phyloP scores from a whole-genome alignment of 2,797 vertebrate genomes.

The Spondyliosoma cantharus region DNA sequence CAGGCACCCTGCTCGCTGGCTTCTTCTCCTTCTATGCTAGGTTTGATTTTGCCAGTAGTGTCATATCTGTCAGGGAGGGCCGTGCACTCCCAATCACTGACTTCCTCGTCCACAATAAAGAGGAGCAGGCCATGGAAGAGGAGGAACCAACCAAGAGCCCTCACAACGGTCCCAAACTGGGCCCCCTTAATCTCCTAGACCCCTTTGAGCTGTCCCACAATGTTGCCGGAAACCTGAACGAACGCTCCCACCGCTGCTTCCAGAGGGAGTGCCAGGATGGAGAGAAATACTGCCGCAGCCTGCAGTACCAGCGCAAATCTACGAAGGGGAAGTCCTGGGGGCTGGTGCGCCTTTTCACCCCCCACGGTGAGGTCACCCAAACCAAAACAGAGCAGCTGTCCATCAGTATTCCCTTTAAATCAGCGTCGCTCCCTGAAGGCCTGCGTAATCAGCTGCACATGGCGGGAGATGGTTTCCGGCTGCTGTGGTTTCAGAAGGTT shows the following conservation, averaged over 20 bases:
- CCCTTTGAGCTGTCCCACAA: conserved; percentile 95
- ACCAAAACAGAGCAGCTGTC: conserved; percentile 50
- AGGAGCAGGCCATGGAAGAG: conserved; percentile 40
- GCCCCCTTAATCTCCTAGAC: conserved; percentile 90
- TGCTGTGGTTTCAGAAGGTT: conserved; percentile 81
- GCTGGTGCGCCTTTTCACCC: conserved; percentile 88
- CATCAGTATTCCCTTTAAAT: conserved; percentile 82
- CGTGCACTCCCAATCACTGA: conserved; percentile 77
- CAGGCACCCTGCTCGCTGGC: conserved; percentile 87
- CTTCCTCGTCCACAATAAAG: conserved; percentile 68
- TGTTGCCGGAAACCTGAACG: conserved; percentile 89
- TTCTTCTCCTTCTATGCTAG: conserved; percentile 89
- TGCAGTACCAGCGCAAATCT: conserved; percentile 89
- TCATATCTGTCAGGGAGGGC: conserved; percentile 87
- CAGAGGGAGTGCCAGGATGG: conserved; percentile 85
- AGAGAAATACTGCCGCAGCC: conserved; percentile 90
- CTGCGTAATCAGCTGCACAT: conserved; percentile 70
- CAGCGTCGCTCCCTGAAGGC: conserved; percentile 66
- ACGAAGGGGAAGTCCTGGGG: conserved; percentile 90
- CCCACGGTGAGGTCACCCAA: conserved; percentile 51
- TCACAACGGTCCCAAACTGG: conserved; percentile 72
- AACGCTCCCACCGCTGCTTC: conserved; percentile 84
- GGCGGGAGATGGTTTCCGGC: conserved; percentile 72
- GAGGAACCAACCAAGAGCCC: conserved; percentile 44
- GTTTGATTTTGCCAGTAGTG: conserved; percentile 85